Evolutionary conservation across 1,140 invertebrate genomes (phyloP), one percentile per base, ranked within the genome.

Genomic region (Lepidurus packardi): DNA sequence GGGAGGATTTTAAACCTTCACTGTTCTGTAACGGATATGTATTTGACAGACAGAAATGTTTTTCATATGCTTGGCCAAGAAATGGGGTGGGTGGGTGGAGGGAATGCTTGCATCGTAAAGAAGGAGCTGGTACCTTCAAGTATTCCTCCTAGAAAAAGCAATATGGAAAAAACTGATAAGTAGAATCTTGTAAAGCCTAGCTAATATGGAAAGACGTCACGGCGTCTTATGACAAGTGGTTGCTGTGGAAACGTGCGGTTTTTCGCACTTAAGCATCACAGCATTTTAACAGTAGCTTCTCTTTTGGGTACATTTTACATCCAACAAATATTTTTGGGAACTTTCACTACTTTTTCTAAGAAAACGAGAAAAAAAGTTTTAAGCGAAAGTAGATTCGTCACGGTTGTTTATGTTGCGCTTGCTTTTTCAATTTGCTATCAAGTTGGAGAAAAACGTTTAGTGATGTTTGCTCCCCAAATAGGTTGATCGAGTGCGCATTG

Each of bases 401-500:
- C 7, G 53, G 53, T 65, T 65, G 45, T 65, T 65, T 65, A n/a
- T 16, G 53, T 21, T 65, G 7, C 21, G 3, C 53, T 13, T 21
- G 16, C 16, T 8, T 65, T 7, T 65, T 21, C 16, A 21, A n/a
- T 13, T 9, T 65, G 21, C 13, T 5, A 65, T n/a, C 21, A 21
- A 7, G n/a, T 65, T n/a, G 13, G 13, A 21, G 53, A 65, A 47
- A 65, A 65, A 21, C 53, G 13, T 7, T 65, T 65, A 65, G 21
- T 65, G 0, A 7, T 65, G n/a, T 65, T 65, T 65, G 21, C 53
- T 65, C 21, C 16, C 16, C 53, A 65, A 21, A 65, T 65, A 65
- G 53, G 53, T 65, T n/a, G 53, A 65, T 65, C 53, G 53, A 21
- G 53, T 65, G 53, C 53, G 53, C 53, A 65, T 65, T 65, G 53